Evolutionary conservation across 2,797 vertebrate species (phyloP), one percentile per base, ranked within the genome.

Genomic region (Tachyglossus aculeatus): DNA sequence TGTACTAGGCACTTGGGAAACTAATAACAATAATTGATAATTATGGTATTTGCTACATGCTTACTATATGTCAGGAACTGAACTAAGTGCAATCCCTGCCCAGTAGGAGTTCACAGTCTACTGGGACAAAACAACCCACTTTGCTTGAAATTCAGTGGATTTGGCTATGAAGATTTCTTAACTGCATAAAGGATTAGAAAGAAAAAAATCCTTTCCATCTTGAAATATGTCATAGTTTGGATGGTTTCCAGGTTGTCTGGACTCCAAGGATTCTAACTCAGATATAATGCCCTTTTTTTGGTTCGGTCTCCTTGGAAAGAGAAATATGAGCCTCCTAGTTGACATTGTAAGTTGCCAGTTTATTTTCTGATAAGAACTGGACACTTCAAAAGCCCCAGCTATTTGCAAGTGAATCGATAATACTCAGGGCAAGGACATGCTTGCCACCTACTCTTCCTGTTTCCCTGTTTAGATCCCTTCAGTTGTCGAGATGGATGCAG

Each of bases 261-360:
- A 13, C 44, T 50, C 10, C 29, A 39, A 71, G 13, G 39, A 71
- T 57, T 77, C 31, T 1, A 1, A 7, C 47, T 66, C 62, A 63
- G 50, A 53, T 14, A 25, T 3, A 0, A 43, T 33, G 4, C 7
- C 39, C 54, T 55, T 33, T 8, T 80, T 67, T 53, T 15, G 7
- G 7, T 2, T 68, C 38, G 34, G 6, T 9, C 16, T 21, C n/a
- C 44, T 38, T 27, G 40, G 18, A 77, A 77, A 68, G 9, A 74
- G 56, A 71, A 78, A 65, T 19, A 62, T 22, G n/a, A 47, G 44
- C 4, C 13, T 79, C n/a, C n/a, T n/a, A n/a, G n/a, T 56, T 43
- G 50, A 43, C 75, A 41, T n/a, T 74, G 16, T 39, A 74, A 53
- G 16, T 54, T 78, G 63, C 57, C 37, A 74, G 67, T 66, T 29